A percentile compares a stretch with the other conserved stretches of the same genome.
Evolutionary conservation across 2,113 vertebrate species (phyloP).

Genomic region (Symphodus melops): DNA sequence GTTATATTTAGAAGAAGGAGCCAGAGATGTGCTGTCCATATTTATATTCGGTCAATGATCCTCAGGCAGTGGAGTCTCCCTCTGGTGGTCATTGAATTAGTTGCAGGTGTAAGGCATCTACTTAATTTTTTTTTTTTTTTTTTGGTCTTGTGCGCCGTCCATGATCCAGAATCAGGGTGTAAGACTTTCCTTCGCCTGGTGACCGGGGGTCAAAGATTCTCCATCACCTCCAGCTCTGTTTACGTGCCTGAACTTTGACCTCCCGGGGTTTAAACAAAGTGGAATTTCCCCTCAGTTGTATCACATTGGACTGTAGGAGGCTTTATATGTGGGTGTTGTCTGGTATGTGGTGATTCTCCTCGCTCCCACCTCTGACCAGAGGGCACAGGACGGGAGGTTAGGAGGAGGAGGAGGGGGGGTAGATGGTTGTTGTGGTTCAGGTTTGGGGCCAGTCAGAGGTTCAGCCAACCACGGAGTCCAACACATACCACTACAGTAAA

Average conservation of each 20-base stretch:
- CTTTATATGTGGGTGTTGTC: slow-evolving; percentile 55
- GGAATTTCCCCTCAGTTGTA: slow-evolving; percentile 35
- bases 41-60: no score
- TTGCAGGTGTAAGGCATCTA: no score
- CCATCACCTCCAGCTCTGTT: slow-evolving; percentile 13
- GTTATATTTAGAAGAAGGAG: no score
- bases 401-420: slow-evolving; percentile 18
- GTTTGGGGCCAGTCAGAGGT: slow-evolving; percentile 18
- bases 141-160: background rate
- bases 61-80: no score
- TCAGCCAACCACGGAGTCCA: slow-evolving; percentile 19
- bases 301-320: slow-evolving; percentile 16
- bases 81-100: no score
- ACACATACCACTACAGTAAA: background rate
- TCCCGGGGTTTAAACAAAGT: background rate
- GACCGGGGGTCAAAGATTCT: background rate
- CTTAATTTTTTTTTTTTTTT: no score
- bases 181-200: background rate
- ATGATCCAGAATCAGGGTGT: background rate
- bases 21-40: no score
- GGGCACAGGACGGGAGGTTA: slow-evolving; percentile 18
- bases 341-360: slow-evolving; percentile 38
- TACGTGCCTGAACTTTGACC: slow-evolving; percentile 59
- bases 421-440: slow-evolving; percentile 42
- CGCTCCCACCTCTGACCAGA: slow-evolving; percentile 20